Evolutionary conservation across 1,140 invertebrate species (phyloP), one percentile per base, ranked within the genome.

Genomic region (Lamellibrachia luymesi): DNA sequence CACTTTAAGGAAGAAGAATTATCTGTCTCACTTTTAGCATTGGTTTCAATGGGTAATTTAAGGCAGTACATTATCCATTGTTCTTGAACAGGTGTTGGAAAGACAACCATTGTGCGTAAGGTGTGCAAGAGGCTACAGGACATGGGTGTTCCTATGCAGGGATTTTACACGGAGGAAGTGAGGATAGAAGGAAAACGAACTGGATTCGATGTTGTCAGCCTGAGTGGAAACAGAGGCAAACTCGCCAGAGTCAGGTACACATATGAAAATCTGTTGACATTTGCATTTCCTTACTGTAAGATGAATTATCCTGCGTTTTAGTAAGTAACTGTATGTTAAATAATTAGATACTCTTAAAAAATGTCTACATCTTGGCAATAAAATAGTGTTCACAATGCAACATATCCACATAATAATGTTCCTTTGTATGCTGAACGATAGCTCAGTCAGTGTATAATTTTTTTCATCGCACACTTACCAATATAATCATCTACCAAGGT

Each of bases 101-200:
- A 97, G 95, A 97, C 97, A 51, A 97, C 97, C 25, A 92, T 97
- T 17, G 96, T 97, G 64, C 96, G 97, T 94, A 97, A 97, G 94
- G 93, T 97, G 38, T 95, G 95, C 93, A 94, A 96, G 22, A 90
- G 94, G 8, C 92, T 97, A 7, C 95, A 96, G 91, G 94, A 95
- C 91, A 94, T 94, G 90, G 95, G 95, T 90, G 93, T 96, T 80
- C 94, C 94, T 49, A 93, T 96, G n/a, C 95, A 96, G 94, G 97
- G 97, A 38, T 97, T 97, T 96, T 97, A 97, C 93, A 97, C 97
- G 0, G 97, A 97, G 95, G 97, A 97, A 96, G 94, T 97, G 2
- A 95, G 97, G 91, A 95, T 96, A 92, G 93, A 93, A 51, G 95
- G 96, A 27, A 95, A 94, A 92, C 96, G 97, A 93, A 96, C 97